Evolutionary conservation across 2,113 vertebrate species (phyloP).

Genomic region (Plotosus lineatus): DNA sequence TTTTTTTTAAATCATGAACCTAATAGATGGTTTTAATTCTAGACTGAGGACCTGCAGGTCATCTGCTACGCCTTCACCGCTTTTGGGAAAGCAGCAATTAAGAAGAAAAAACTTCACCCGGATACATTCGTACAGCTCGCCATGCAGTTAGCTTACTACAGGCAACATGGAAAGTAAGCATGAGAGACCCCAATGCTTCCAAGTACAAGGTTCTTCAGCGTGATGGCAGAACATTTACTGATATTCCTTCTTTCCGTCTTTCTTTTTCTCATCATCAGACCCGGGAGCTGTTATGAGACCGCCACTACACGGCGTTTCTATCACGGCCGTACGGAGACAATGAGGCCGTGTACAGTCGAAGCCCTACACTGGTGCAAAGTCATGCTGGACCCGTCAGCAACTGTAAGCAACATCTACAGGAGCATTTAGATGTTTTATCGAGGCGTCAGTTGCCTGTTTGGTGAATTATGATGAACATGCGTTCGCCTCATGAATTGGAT

Average conservation of each 20-base stretch:
- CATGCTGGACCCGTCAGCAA: conserved; percentile 79
- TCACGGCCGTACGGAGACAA: conserved; percentile 93
- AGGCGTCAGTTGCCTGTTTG: not conserved
- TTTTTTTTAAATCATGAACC: not conserved
- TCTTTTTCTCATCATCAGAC: conserved; percentile 68
- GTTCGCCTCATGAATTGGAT: not conserved
- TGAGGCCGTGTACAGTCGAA: conserved; percentile 86
- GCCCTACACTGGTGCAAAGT: conserved; percentile 83
- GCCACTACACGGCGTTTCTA: conserved; percentile 89
- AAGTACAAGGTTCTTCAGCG: not conserved
- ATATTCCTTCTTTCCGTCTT: conserved; percentile 18
- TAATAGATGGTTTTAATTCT: conserved; percentile 23
- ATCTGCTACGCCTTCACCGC: conserved; percentile 79
- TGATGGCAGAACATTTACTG: not conserved
- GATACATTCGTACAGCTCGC: conserved; percentile 93
- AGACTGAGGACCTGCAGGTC: conserved; percentile 83
- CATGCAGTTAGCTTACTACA: conserved; percentile 88
- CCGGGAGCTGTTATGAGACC: conserved; percentile 92
- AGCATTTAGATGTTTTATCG: not conserved
- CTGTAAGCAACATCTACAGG: conserved; percentile 16
- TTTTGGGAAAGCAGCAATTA: conserved; percentile 87
- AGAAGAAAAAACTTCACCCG: conserved; percentile 83
- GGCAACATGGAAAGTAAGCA: conserved; percentile 78
- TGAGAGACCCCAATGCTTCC: not conserved
- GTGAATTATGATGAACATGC: not conserved